Evolutionary conservation across 2,113 vertebrate genomes (phyloP), one percentile per base, ranked within the genome.

Genomic region (Acrocephalus kingi): DNA sequence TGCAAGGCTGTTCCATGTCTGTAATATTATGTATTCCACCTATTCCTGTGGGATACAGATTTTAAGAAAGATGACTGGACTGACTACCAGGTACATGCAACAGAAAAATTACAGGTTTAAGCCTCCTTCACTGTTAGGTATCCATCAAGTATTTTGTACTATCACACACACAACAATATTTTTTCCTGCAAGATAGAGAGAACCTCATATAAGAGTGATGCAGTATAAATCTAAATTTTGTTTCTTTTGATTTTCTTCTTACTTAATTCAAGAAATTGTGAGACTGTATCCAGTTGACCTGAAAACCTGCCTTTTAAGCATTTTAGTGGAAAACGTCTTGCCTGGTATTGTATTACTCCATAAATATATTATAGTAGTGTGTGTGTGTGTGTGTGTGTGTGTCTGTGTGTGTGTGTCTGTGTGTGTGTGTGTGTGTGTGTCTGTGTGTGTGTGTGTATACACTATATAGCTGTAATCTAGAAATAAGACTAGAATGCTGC

Each of bases 401-500:
- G 9, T 45, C 15, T 37, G 37, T 39, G 16, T 15, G 11, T n/a
- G 10, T 81, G 22, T 61, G 20, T 25, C n/a, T 33, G 1, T 21
- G 35, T 15, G 24, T 30, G 18, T 45, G 10, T 33, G 1, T 21
- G 35, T 35, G 35, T 35, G 35, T 35, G 35, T 68, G 9, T 45
- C 15, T 37, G 37, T 39, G 16, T 15, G 11, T n/a, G 10, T 81
- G 22, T 61, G 20, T 25, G 8, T n/a, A 2, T n/a, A 19, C 30
- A 33, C 28, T 68, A 85, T 72, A 71, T 73, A 73, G 35, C 64
- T 95, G 49, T 82, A 71, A 82, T 90, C 61, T 89, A 93, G 74
- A 84, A 96, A 94, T 56, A 31, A 89, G 46, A 55, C 41, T 73
- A 69, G 62, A 95, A 94, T 94, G 78, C 80, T 94, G 43, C 91